Base-by-base conservation (phyloP, 2,888 invertebrate genomes). In the Agrochola circellaris region DNA sequence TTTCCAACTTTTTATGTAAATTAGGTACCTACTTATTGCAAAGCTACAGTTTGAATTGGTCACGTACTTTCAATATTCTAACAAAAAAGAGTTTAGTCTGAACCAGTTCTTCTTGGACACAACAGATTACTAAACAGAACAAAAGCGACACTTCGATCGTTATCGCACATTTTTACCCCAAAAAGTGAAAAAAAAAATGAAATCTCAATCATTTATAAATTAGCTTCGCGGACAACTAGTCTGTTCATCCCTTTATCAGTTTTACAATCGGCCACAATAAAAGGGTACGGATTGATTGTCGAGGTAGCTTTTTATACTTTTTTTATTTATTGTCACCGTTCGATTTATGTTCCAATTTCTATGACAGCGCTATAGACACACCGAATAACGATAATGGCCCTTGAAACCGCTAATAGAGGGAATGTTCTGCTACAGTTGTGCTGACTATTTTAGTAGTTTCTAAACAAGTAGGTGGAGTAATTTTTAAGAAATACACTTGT, bases 191-290 rank as follows among this genome's bases (percentile, higher is more conserved):
- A 95, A 95, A 95, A 95, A 96, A 95, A 92, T 94, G 92, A 95
- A 96, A 95, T 94, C 96, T 96, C 96, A 95, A 96, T 96, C 93
- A 96, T 95, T 96, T 96, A 96, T 95, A 95, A 96, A 96, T 96
- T 96, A 95, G 96, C 93, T 94, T 90, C 94, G 96, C 94, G 96
- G 96, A 96, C 96, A 96, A 95, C 93, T 91, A 91, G 91, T 90
- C 91, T 91, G 93, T 95, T 96, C 96, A 96, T 95, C 95, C 96
- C 95, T 96, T 96, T 96, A 96, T 96, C 95, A 93, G 91, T 91
- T 92, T 90, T 91, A 94, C 95, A 96, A 96, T 96, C 95, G 93
- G 91, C 93, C 93, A 93, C 93, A 94, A 95, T 95, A 96, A 96
- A 95, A 95, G 96, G 96, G 95, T 96, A 94, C 92, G 92, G 87